Percentiles rank a stretch among this genome's conserved stretches.
These are phyloP conservation scores for Anagyrus pseudococci DNA, from an alignment of 2,888 invertebrate genomes.

Conservation along the genomic window DNA sequence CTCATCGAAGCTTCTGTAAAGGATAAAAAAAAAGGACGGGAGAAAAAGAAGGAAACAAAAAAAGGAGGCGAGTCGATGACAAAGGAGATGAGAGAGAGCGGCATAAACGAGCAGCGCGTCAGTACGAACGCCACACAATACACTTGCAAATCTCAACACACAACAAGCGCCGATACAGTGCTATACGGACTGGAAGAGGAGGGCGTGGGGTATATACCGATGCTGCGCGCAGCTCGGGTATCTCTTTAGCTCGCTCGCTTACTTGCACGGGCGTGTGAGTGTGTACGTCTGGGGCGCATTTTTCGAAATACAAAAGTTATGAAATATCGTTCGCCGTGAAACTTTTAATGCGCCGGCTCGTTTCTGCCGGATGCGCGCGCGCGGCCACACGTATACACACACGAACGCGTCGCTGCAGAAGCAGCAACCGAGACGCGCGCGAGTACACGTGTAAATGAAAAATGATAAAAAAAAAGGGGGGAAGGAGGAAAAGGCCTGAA, in stretches of 20 bases:
- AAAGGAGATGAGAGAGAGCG: too few species aligned
- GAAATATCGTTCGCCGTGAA: conserved; percentile 60
- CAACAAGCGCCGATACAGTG: neutral
- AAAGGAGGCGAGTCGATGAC: too few species aligned
- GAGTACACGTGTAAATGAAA: conserved; percentile 22
- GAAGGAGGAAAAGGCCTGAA: neutral
- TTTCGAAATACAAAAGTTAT: conserved; percentile 61
- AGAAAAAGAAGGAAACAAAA: neutral
- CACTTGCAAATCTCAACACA: too few species aligned
- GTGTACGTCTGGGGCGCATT: too few species aligned
- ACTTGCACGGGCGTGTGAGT: too few species aligned
- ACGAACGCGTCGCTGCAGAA: too few species aligned
- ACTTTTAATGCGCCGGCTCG: conserved; percentile 59
- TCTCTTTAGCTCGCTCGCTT: conserved; percentile 37
- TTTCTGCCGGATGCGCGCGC: conserved; percentile 39
- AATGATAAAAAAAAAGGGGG: conserved; percentile 9
- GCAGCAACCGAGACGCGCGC: too few species aligned
- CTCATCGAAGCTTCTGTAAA: too few species aligned
- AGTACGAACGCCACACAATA: too few species aligned
- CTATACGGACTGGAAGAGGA: too few species aligned
- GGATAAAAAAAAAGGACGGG: too few species aligned
- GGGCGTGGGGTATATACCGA: neutral
- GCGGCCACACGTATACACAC: neutral
- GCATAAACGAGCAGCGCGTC: too few species aligned
- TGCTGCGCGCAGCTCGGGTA: neutral